Conservation (phyloP, 2,888 invertebrate species). For the Ophonus ardosiacus region DNA sequence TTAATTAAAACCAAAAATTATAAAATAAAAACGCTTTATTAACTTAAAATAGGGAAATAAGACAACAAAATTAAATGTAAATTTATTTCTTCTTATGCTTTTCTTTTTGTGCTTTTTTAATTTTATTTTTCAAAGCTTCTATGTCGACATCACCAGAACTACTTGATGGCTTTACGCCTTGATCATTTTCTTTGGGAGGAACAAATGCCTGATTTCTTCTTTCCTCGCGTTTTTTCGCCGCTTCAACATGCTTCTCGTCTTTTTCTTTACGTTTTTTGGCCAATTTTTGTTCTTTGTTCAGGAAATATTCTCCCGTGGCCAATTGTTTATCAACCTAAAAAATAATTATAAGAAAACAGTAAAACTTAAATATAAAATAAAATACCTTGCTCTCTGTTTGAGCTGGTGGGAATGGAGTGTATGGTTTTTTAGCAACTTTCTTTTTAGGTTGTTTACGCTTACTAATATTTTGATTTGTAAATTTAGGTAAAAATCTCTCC, state of each 20-base stretch:
- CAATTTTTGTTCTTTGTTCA: slow-evolving; percentile 89
- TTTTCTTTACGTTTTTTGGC: slow-evolving; percentile 85
- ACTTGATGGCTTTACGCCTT: slow-evolving; percentile 68
- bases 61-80: background rate
- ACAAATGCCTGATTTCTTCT: slow-evolving; percentile 88
- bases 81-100: slow-evolving; percentile 70
- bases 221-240: slow-evolving; percentile 85
- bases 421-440: slow-evolving; percentile 93
- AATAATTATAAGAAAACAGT: slow-evolving; percentile 60
- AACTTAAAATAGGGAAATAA: background rate
- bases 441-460: slow-evolving; percentile 93
- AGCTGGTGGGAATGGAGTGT: slow-evolving; percentile 98
- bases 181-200: slow-evolving; percentile 84
- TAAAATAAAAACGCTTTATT: background rate
- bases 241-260: slow-evolving; percentile 87
- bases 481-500: slow-evolving; percentile 97
- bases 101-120: slow-evolving; percentile 82
- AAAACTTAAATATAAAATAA: background rate
- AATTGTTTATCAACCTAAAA: slow-evolving; percentile 88
- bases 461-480: slow-evolving; percentile 90
- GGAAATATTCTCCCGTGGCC: slow-evolving; percentile 98
- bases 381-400: slow-evolving; percentile 91
- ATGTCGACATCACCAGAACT: slow-evolving; percentile 80
- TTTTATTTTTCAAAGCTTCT: slow-evolving; percentile 85
- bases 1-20: background rate